These are phyloP conservation scores for Drosophila lini DNA, from an alignment of 1,140 invertebrate genomes.

Conservation along the genomic window DNA sequence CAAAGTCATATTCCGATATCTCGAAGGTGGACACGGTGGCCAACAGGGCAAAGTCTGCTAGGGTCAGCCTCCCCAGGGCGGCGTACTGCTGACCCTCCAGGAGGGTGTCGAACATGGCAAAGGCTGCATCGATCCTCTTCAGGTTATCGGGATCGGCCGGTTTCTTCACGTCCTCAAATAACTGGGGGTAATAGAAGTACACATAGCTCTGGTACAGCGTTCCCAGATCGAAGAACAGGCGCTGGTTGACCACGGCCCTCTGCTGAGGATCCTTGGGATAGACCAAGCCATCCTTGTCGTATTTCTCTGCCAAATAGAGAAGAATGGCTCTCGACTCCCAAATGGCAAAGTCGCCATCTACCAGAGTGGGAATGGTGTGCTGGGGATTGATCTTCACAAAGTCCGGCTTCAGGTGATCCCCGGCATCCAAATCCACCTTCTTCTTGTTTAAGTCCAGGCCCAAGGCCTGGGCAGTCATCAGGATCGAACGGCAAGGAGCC, in stretches of 20 bases:
- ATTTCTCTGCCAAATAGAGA: constrained; percentile 88
- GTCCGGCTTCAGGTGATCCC: constrained; percentile 89
- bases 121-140: constrained; percentile 87
- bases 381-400: constrained; percentile 87
- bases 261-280: constrained; percentile 88
- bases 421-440: constrained; percentile 86
- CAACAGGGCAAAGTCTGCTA: constrained; percentile 89
- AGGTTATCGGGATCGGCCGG: constrained; percentile 87
- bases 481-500: constrained; percentile 88
- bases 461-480: constrained; percentile 88
- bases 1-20: constrained; percentile 87
- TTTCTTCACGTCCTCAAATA: constrained; percentile 86
- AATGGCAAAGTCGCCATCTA: constrained; percentile 87
- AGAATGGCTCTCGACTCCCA: constrained; percentile 90
- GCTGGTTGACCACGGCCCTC: constrained; percentile 89
- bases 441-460: constrained; percentile 90
- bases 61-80: constrained; percentile 88
- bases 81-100: constrained; percentile 87
- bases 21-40: constrained; percentile 88
- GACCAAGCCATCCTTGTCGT: constrained; percentile 87
- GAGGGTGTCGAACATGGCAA: constrained; percentile 88
- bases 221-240: constrained; percentile 90
- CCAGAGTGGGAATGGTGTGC: constrained; percentile 88
- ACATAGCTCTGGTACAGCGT: constrained; percentile 87
- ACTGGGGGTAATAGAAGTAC: constrained; percentile 88